These are phyloP conservation scores for Leuciscus waleckii DNA, from an alignment of 2,797 vertebrate genomes.

Conservation along the genomic window DNA sequence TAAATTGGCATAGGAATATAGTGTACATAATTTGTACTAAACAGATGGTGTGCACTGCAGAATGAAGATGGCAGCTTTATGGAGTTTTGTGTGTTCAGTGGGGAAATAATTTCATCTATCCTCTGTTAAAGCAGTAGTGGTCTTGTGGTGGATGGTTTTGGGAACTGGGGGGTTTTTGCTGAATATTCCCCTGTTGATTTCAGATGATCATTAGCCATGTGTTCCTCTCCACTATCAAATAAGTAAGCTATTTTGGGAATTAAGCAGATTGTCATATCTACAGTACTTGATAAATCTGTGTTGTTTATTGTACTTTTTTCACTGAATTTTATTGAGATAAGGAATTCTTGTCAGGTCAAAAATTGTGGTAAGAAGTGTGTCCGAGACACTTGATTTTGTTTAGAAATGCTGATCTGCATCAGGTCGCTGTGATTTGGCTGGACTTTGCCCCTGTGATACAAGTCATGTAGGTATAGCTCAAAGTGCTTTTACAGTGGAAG, in stretches of 20 bases:
- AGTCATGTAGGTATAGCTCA: conserved; percentile 20
- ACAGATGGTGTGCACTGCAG: background rate
- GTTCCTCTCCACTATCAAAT: background rate
- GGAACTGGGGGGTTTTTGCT: background rate
- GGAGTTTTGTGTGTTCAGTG: background rate
- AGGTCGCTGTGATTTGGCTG: conserved; percentile 11
- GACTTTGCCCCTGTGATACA: conserved; percentile 34
- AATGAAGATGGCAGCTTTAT: background rate
- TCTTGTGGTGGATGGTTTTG: background rate
- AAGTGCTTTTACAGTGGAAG: conserved; percentile 11
- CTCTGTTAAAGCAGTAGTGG: background rate
- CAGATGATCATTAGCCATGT: conserved; percentile 13
- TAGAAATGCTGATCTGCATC: conserved; percentile 13
- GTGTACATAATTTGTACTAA: background rate
- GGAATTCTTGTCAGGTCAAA: background rate
- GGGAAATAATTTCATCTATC: conserved; percentile 15
- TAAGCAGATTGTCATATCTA: background rate
- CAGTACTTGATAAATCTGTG: background rate
- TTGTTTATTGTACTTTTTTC: background rate
- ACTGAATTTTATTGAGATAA: background rate
- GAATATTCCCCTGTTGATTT: conserved; percentile 16
- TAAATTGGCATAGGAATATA: background rate
- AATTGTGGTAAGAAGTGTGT: background rate
- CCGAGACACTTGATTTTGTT: conserved; percentile 19
- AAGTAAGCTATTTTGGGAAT: conserved; percentile 34